Evolutionary conservation across 2,113 vertebrate genomes (phyloP), one percentile per base, ranked within the genome.

Genomic region (Saccopteryx bilineata): DNA sequence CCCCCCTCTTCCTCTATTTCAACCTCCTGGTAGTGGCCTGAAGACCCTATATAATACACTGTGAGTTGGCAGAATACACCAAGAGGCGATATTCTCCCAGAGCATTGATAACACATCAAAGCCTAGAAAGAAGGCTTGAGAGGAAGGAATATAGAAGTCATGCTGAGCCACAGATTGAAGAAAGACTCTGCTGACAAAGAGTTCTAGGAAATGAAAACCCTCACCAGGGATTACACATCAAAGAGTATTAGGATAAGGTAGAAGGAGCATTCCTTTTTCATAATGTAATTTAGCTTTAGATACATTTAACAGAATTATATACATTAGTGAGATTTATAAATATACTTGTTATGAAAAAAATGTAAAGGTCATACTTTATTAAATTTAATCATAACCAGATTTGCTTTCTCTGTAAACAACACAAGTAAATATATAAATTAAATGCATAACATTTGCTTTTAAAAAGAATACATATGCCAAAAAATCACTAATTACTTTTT

Each of bases 321-420:
- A 75, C 28, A 56, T 86, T 50, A 83, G 75, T 85, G 46, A 39
- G 9, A 87, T 39, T 93, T 95, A 80, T 75, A 87, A 97, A 96
- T 93, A 72, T 28, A 56, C 26, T 90, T 17, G 80, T 90, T 92
- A 89, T 54, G 48, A 79, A 31, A 18, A 48, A 75, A 96, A 92
- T 60, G 4, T 65, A 92, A 96, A 95, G 78, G 68, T 96, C 89
- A 82, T 9, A 68, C 9, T 72, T 87, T 91, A 92, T 91, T 94
- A 94, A 93, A 79, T 91, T 88, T 90, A 87, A 14, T 78, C 76
- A 72, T 54, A 93, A 87, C 13, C 39, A 48, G 87, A 90, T 94
- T 91, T 92, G 18, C 92, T 80, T 87, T 93, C n/a, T 91, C 61
- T 58, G 24, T 71, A 95, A 96, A 96, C 91, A 95, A 94, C 11